Evolutionary conservation across 53 echinoderm and acorn worm genomes (phyloP).

Genomic region (Paracentrotus lividus): DNA sequence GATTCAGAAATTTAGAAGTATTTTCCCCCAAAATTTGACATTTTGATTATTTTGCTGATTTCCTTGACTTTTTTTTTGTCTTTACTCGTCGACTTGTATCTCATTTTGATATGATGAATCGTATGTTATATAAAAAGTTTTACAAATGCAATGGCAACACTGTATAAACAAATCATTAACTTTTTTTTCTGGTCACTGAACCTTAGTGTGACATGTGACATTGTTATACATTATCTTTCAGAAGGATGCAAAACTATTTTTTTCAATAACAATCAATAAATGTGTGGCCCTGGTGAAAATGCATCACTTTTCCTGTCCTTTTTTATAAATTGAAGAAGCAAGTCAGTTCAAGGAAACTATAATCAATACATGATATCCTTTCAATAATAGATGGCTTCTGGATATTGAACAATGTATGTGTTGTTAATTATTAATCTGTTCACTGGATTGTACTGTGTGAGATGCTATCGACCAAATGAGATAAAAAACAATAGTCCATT

Average conservation of each 20-base stretch:
- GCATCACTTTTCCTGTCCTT: neutral
- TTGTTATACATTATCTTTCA: too few species aligned
- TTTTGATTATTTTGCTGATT: too few species aligned
- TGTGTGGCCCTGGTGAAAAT: neutral
- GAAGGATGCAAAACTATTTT: neutral
- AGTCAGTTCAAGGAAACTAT: neutral
- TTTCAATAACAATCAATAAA: neutral
- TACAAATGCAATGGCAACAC: too few species aligned
- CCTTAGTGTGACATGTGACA: too few species aligned
- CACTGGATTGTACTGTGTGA: neutral
- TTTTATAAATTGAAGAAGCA: neutral
- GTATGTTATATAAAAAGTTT: too few species aligned
- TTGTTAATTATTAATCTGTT: slow-evolving; percentile 23
- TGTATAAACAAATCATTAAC: too few species aligned
- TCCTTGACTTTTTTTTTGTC: too few species aligned
- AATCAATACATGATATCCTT: neutral
- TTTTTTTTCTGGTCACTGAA: too few species aligned
- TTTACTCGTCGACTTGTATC: too few species aligned
- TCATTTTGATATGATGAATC: too few species aligned
- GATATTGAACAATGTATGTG: neutral
- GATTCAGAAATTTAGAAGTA: too few species aligned
- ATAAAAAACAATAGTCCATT: neutral
- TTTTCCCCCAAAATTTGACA: too few species aligned
- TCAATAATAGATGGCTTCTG: neutral
- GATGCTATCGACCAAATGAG: neutral